phyloP scores from a whole-genome alignment of 2,888 invertebrate species.

The Ophion ellenae region DNA sequence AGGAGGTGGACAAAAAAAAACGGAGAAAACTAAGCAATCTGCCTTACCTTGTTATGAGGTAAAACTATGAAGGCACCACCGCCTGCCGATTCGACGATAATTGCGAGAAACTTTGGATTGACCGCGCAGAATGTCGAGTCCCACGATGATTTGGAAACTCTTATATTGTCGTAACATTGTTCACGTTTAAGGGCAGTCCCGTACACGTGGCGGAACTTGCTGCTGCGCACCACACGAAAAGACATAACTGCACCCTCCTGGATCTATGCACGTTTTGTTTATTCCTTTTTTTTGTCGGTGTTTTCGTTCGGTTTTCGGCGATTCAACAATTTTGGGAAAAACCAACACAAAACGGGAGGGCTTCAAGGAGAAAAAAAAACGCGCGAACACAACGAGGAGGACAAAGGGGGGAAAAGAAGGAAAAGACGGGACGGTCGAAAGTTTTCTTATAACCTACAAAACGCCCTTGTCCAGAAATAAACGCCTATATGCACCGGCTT shows the following conservation, averaged over 20 bases:
- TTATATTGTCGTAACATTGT: conserved; percentile 98
- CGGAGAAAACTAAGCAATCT: conserved; percentile 9
- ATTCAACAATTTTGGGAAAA: conserved; percentile 34
- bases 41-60: conserved; percentile 94
- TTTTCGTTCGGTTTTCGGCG: conserved; percentile 43
- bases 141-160: conserved; percentile 99
- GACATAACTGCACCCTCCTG: conserved; percentile 88
- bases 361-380: conserved; percentile 4
- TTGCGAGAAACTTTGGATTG: conserved; percentile 98
- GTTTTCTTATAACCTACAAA: conserved; percentile 72
- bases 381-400: conserved; percentile 22
- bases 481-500: conserved; percentile 64
- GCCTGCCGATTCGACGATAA: conserved; percentile 98
- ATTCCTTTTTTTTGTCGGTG: conserved; percentile 1
- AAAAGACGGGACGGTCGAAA: conserved; percentile 32
- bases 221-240: conserved; percentile 98
- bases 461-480: conserved; percentile 37
- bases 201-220: conserved; percentile 98
- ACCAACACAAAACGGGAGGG: conserved; percentile 28
- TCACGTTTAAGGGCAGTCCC: conserved; percentile 96
- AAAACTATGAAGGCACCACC: conserved; percentile 98
- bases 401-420: conserved; percentile 48
- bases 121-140: conserved; percentile 99
- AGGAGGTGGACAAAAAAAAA: conserved; percentile 37
- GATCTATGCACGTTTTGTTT: conserved; percentile 46